Evolutionary conservation across 2,113 vertebrate genomes (phyloP).

Genomic region (Rhabdornis inornatus): DNA sequence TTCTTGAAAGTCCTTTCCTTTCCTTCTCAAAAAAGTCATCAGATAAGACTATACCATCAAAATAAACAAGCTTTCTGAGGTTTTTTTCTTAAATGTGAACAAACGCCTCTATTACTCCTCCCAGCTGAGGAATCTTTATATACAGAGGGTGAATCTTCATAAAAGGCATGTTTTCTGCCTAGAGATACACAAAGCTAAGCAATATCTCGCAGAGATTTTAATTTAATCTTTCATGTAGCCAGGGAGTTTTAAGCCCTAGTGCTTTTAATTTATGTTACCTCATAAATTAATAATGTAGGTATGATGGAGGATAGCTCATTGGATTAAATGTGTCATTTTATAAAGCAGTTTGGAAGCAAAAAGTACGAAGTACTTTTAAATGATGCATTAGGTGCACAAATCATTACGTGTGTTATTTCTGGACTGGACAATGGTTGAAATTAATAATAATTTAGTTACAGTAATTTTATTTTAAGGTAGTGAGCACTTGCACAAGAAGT

Average conservation of each 20-base stretch:
- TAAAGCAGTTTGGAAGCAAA: conserved; percentile 29
- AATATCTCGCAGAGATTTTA: background rate
- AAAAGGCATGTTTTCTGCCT: background rate
- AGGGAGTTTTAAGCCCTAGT: conserved; percentile 23
- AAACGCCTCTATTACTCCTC: background rate
- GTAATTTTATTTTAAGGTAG: conserved; percentile 43
- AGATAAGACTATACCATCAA: background rate
- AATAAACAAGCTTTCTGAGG: background rate
- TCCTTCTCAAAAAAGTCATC: background rate
- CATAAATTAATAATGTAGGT: conserved; percentile 63
- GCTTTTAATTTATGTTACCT: conserved; percentile 65
- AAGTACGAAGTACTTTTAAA: background rate
- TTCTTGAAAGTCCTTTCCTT: background rate
- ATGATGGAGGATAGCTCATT: conserved; percentile 35
- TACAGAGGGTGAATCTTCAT: background rate
- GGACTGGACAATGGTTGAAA: conserved; percentile 16
- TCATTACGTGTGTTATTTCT: conserved; percentile 44
- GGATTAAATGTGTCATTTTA: conserved; percentile 34
- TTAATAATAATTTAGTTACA: conserved; percentile 34
- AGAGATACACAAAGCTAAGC: background rate
- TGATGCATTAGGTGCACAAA: conserved; percentile 19
- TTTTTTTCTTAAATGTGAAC: background rate
- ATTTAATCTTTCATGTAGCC: conserved; percentile 1
- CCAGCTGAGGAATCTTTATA: background rate
- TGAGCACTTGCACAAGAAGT: background rate